phyloP scores from a whole-genome alignment of 2,797 vertebrate species.

The Anguilla anguilla region DNA sequence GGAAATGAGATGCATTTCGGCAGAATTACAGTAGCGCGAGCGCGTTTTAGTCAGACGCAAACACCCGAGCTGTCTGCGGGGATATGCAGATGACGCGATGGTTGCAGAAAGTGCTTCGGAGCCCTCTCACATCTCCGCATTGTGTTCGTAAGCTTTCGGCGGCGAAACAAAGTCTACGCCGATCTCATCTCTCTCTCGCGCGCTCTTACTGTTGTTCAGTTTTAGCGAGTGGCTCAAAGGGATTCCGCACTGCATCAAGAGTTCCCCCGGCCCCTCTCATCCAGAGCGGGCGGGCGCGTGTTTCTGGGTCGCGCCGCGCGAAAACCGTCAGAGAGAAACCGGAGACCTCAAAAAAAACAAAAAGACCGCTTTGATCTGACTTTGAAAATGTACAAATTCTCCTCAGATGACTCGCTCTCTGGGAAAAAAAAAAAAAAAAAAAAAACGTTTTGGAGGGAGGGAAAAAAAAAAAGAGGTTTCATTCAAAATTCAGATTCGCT shows the following conservation, averaged over 20 bases:
- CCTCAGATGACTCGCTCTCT: background rate
- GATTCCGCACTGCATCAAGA: background rate
- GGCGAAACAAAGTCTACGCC: background rate
- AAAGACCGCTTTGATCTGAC: background rate
- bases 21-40: background rate
- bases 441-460: background rate
- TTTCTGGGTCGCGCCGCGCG: background rate
- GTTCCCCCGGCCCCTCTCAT: background rate
- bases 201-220: background rate
- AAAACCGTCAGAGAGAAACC: background rate
- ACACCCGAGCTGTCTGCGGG: background rate
- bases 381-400: background rate
- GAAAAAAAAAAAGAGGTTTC: too few species aligned
- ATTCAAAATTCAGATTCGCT: too few species aligned
- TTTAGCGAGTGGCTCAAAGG: background rate
- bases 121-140: background rate
- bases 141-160: background rate
- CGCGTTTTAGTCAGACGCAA: background rate
- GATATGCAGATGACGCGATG: background rate
- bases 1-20: background rate
- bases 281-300: background rate
- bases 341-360: background rate
- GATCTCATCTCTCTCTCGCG: background rate
- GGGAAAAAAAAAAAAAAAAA: background rate
- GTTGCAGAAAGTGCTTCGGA: background rate